Base-by-base conservation (phyloP, 2,888 invertebrate genomes). In the Eupelmus urozonus region DNA sequence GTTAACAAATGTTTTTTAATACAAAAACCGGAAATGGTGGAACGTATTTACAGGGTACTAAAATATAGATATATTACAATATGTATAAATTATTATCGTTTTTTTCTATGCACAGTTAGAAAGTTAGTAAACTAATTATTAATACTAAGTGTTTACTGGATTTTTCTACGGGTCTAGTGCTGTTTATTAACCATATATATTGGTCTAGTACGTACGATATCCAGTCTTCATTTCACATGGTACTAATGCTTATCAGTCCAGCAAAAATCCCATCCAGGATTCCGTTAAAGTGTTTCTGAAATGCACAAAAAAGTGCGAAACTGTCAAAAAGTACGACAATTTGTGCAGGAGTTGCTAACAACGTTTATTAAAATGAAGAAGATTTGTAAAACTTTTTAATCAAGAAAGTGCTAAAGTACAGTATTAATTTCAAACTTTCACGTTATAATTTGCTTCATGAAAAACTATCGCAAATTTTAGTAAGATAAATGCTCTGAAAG, bases 301-400 rank as follows among this genome's bases (percentile, higher is more conserved):
- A 76, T 42, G 62, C 63, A 70, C 69, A 76, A 49, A 76, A 75
- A 69, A 62, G 55, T 76, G 62, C 69, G 34, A 60, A 45, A 72
- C 13, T 55, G 72, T 72, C 72, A 55, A 62, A 63, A 66, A 18
- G 25, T 40, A 49, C 29, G 18, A n/a, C 18, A 59, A 18, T 27
- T 70, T 57, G 9, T 34, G 16, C 9, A n/a, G n/a, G 20, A 16
- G 4, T 34, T 4, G 40, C 16, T 42, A 62, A n/a, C n/a, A n/a
- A 11, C 23, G 7, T 62, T 60, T 45, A 45, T 16, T 23, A 55
- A n/a, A 57, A 34, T 13, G 1, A 16, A n/a, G 1, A 34, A 42
- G 27, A 45, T 49, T 49, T 49, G 11, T 11, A 49, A 45, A 49
- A 62, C 62, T 62, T 65, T 25, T 27, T 57, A 59, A 69, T 42